Evolutionary conservation across 2,113 vertebrate genomes (phyloP), one percentile per base, ranked within the genome.

Genomic region (Tursiops truncatus): DNA sequence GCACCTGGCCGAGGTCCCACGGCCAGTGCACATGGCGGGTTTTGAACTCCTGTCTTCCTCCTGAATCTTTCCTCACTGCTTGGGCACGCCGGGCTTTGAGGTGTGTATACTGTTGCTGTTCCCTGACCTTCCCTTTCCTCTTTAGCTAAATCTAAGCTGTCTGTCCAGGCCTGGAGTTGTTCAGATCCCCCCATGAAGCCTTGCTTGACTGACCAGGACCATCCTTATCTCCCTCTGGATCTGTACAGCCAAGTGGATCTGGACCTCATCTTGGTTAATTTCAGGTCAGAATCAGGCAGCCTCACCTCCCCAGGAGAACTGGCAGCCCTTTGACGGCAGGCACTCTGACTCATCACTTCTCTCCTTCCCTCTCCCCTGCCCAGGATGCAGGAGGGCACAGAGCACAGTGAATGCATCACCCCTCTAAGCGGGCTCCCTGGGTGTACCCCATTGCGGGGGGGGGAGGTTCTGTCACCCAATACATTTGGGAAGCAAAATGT

Each of bases 21-120:
- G 5, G 65, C 12, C 15, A 10, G 44, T 0, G 20, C 18, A 2
- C 5, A 0, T 0, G 18, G 26, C 2, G 20, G 77, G 33, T 14
- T 18, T 6, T 38, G 80, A 28, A 70, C 36, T 6, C 9, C 0
- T 0, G 33, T 31, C 63, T 31, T 36, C 74, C 23, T 38, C 8
- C 17, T 28, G 31, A 8, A 41, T 7, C 68, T 36, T 15, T 20
- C 67, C 38, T 38, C 60, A 0, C 31, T 31, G 67, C n/a, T 44
- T 10, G 28, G 12, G 47, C 10, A 62, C 1, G 0, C 9, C 0
- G 0, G 0, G 25, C 56, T 23, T 21, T 2, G 10, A 3, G 47
- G 71, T 2, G 12, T 17, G 36, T 1, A 28, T 67, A 31, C 10
- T 2, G 11, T 28, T 36, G 31, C 33, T 10, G 23, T 58, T 10